Conservation (phyloP, 2,113 vertebrate species). For the Serinus canaria region DNA sequence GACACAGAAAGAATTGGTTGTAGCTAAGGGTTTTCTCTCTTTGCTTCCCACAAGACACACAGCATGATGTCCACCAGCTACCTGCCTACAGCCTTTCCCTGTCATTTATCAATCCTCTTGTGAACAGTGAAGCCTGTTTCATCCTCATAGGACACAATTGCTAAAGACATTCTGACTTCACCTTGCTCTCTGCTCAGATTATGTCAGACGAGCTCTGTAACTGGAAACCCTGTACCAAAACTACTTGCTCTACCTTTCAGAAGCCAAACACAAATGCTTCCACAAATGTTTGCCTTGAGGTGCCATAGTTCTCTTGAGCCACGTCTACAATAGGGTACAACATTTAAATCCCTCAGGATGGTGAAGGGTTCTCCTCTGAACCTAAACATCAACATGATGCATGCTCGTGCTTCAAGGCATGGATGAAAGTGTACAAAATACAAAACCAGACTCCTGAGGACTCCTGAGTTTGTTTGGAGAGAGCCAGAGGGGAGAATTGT, state of each 20-base stretch:
- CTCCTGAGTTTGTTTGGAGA: background rate
- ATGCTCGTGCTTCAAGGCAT: background rate
- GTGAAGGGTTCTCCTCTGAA: background rate
- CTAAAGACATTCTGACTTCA: background rate
- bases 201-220: background rate
- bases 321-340: background rate
- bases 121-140: background rate
- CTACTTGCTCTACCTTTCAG: background rate
- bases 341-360: background rate
- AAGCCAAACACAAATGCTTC: background rate
- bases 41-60: background rate
- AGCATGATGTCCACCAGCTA: background rate
- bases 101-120: background rate
- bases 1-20: background rate
- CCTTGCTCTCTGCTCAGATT: background rate
- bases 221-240: background rate
- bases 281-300: background rate
- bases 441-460: background rate
- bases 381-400: background rate
- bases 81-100: background rate
- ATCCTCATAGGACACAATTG: background rate
- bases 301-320: background rate
- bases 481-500: background rate
- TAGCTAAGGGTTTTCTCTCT: background rate
- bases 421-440: background rate